These are phyloP conservation scores for Machimus rusticus DNA, from an alignment of 2,888 invertebrate species.

Conservation along the genomic window DNA sequence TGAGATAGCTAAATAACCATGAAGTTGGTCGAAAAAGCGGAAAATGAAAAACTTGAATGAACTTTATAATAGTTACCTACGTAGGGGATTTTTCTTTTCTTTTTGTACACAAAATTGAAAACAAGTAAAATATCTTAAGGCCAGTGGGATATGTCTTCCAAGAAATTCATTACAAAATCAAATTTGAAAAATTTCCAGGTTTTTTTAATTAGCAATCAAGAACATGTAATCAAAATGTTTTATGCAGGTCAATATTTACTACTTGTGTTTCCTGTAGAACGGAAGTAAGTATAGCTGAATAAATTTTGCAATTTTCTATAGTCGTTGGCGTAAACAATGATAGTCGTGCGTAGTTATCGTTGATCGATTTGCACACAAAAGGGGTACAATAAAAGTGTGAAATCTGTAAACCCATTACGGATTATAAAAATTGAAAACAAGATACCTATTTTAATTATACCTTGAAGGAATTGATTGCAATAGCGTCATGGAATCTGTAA, in stretches of 20 bases:
- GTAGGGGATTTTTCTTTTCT: background rate
- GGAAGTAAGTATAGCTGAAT: background rate
- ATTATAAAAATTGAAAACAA: background rate
- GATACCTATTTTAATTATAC: background rate
- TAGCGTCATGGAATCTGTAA: background rate
- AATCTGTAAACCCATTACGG: background rate
- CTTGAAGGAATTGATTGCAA: background rate
- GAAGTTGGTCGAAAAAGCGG: background rate
- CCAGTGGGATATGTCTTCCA: background rate
- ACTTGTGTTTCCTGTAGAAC: background rate
- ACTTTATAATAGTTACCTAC: background rate
- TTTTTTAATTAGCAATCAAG: background rate
- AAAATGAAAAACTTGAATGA: background rate
- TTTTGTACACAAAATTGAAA: background rate
- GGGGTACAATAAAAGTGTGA: background rate
- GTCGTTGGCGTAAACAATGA: background rate
- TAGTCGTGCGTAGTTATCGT: background rate
- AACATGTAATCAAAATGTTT: background rate
- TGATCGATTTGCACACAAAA: background rate
- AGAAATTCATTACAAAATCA: background rate
- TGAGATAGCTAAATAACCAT: background rate
- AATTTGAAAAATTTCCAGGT: background rate
- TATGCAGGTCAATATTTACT: background rate
- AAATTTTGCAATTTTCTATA: background rate
- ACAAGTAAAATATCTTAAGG: background rate